Conservation (phyloP, 2,888 invertebrate species). For the Xanthia icteritia region DNA sequence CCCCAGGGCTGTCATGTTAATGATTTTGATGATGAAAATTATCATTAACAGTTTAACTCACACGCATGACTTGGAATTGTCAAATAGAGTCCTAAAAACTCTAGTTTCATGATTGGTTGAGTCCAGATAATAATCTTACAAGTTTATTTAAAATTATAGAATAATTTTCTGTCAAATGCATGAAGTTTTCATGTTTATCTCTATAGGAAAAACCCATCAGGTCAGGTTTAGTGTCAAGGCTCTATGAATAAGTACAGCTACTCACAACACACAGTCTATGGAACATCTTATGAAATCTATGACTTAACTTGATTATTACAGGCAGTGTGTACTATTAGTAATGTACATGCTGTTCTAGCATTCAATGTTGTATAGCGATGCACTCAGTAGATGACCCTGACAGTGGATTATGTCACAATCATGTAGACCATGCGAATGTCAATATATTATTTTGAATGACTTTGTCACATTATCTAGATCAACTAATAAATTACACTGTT, state of each 20-base stretch:
- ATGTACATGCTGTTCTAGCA: not conserved
- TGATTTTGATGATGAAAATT: not conserved
- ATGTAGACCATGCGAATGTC: not conserved
- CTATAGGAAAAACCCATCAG: constrained; percentile 14
- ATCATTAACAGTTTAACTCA: not conserved
- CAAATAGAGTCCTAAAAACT: not conserved
- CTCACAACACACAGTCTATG: not conserved
- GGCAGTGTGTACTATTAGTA: not conserved
- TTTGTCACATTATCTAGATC: constrained; percentile 22
- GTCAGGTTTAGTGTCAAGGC: constrained; percentile 31
- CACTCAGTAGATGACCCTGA: constrained; percentile 30
- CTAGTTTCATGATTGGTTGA: not conserved
- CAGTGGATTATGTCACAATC: constrained; percentile 15
- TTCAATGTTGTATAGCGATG: not conserved
- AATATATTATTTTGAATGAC: constrained; percentile 26
- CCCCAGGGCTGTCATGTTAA: too few species aligned
- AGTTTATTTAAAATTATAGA: not conserved
- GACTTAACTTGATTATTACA: not conserved
- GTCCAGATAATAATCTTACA: not conserved
- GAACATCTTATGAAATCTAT: not conserved
- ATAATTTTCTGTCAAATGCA: too few species aligned
- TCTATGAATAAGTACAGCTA: not conserved
- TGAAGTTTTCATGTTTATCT: constrained; percentile 2
- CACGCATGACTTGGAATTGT: not conserved
- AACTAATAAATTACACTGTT: constrained; percentile 25